Evolutionary conservation across 2,888 invertebrate genomes (phyloP).

Genomic region (Latrodectus elegans): DNA sequence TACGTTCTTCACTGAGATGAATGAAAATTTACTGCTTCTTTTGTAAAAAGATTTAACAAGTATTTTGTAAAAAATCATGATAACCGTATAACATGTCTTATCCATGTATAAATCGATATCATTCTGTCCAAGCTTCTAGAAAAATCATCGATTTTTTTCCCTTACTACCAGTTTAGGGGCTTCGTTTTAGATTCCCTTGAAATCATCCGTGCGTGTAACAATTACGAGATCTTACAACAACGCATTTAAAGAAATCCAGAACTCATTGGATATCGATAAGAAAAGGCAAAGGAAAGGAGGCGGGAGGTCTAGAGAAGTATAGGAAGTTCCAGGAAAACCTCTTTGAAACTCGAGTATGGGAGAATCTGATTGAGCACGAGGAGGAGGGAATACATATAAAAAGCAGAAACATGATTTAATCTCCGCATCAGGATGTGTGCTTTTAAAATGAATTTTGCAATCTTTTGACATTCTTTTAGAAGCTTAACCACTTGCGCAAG

Average conservation of each 20-base stretch:
- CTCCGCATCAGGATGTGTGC: background rate
- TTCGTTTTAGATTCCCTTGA: constrained; percentile 11
- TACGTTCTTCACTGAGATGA: too few species aligned
- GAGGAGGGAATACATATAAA: background rate
- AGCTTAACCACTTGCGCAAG: too few species aligned
- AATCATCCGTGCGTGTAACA: constrained; percentile 38
- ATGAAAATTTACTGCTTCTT: too few species aligned
- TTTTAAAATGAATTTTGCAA: background rate
- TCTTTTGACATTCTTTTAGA: too few species aligned
- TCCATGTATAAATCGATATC: constrained; percentile 35
- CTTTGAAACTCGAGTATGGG: background rate
- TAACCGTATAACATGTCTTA: background rate
- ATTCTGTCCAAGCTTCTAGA: constrained; percentile 7
- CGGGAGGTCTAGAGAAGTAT: background rate
- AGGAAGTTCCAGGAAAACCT: constrained; percentile 4
- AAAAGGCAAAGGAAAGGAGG: background rate
- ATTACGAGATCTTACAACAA: constrained; percentile 35
- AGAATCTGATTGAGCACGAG: background rate
- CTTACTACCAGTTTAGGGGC: constrained; percentile 28
- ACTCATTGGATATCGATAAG: constrained; percentile 32
- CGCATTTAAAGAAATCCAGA: constrained; percentile 27
- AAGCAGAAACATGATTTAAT: constrained; percentile 1
- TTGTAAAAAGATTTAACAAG: too few species aligned
- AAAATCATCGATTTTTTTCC: constrained; percentile 37
- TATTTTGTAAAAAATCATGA: background rate